Evolutionary conservation across 2,113 vertebrate species (phyloP).

Genomic region (Montifringilla adamsi): DNA sequence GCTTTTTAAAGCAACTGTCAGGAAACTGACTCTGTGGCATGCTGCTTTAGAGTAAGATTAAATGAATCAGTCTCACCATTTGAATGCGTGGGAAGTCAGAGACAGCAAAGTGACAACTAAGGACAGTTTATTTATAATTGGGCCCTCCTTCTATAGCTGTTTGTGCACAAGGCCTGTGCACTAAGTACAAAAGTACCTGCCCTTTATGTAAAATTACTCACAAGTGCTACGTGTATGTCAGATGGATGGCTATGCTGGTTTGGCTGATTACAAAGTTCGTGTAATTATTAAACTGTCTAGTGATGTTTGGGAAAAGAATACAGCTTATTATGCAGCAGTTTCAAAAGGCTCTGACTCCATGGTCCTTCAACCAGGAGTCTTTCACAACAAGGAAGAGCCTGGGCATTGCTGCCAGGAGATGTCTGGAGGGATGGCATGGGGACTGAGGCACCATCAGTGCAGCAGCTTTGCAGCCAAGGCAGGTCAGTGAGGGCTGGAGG

Average conservation of each 20-base stretch:
- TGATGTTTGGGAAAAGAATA: not conserved
- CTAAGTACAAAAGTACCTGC: slow-evolving; percentile 4
- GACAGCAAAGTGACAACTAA: slow-evolving; percentile 55
- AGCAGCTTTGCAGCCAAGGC: not conserved
- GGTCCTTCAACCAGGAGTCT: not conserved
- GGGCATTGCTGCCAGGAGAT: not conserved
- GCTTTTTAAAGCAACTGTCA: slow-evolving; percentile 41
- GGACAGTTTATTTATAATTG: slow-evolving; percentile 38
- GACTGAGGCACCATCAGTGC: not conserved
- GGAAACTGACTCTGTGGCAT: slow-evolving; percentile 40
- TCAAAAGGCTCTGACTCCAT: not conserved
- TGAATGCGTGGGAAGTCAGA: slow-evolving; percentile 61
- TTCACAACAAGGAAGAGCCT: not conserved
- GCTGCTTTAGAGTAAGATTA: slow-evolving; percentile 57
- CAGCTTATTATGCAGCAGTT: slow-evolving; percentile 1
- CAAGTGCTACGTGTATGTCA: not conserved
- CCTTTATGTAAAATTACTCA: slow-evolving; percentile 26
- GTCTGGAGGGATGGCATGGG: not conserved
- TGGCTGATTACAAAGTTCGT: slow-evolving; percentile 32
- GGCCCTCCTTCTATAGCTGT: slow-evolving; percentile 6
- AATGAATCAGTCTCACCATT: slow-evolving; percentile 61
- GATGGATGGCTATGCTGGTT: not conserved
- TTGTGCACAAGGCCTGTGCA: not conserved
- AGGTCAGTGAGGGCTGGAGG: not conserved
- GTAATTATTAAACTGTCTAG: slow-evolving; percentile 17